Evolutionary conservation across 2,113 vertebrate genomes (phyloP).

Genomic region (Urocitellus parryii): DNA sequence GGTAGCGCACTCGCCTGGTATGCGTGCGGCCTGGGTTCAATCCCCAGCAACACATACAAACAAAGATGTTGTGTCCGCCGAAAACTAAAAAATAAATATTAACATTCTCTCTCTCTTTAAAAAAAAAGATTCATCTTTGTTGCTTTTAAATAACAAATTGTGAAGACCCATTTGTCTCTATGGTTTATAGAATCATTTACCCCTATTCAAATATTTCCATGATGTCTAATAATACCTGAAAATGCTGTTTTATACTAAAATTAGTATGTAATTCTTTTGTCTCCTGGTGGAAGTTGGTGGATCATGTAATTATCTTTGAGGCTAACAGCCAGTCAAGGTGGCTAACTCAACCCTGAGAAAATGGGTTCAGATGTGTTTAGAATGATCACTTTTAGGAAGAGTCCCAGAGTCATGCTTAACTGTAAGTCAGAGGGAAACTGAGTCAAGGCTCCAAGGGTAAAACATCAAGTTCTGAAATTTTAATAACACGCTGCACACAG

Average conservation of each 20-base stretch:
- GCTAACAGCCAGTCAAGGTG: neutral
- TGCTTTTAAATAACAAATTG: constrained; percentile 31
- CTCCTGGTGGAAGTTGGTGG: neutral
- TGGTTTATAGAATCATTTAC: neutral
- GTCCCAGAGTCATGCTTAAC: neutral
- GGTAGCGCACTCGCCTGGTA: too few relatives aligned
- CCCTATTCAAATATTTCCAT: constrained; percentile 31
- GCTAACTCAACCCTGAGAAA: neutral
- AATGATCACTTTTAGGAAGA: neutral
- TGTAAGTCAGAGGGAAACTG: neutral
- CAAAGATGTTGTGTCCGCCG: too few relatives aligned
- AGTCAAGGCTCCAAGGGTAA: constrained; percentile 27
- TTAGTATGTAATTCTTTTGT: neutral
- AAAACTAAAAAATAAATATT: too few relatives aligned
- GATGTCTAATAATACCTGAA: neutral
- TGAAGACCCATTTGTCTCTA: neutral
- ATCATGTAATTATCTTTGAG: neutral
- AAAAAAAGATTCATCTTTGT: neutral
- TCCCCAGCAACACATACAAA: too few relatives aligned
- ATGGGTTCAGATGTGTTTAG: neutral
- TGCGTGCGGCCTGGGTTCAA: too few relatives aligned
- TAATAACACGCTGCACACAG: constrained; percentile 7
- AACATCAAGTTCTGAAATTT: neutral
- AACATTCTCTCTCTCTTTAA: too few relatives aligned
- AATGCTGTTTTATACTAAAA: constrained; percentile 50